phyloP scores from a whole-genome alignment of 23 tunicate genomes.

The Ascidia mentula region DNA sequence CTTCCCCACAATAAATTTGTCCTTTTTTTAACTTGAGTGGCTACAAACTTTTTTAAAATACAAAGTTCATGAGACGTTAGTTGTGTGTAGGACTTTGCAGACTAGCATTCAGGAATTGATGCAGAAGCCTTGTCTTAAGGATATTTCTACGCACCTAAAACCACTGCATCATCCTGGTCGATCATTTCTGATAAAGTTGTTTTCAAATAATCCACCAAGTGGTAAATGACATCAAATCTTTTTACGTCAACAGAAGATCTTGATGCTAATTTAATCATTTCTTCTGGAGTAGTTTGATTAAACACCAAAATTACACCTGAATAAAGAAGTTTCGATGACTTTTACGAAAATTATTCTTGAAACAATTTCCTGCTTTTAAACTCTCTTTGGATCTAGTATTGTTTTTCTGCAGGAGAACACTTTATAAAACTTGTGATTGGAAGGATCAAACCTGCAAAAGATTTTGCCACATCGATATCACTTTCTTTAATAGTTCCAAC shows the following conservation, averaged over 20 bases:
- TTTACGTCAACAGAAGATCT: conserved; percentile 21
- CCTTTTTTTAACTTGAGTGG: no score
- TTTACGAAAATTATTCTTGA: neutral
- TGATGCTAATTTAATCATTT: conserved; percentile 9
- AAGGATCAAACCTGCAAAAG: conserved; percentile 29
- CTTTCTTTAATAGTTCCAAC: conserved; percentile 35
- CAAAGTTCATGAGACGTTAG: no score
- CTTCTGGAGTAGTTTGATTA: conserved; percentile 34
- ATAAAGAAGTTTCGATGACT: neutral
- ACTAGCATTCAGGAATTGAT: no score
- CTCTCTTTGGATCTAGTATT: no score
- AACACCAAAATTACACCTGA: conserved; percentile 48
- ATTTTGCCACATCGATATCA: conserved; percentile 46
- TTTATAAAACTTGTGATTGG: no score
- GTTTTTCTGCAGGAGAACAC: no score
- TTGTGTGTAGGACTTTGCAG: no score
- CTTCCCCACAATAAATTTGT: no score
- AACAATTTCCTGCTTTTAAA: neutral
- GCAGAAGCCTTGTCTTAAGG: no score
- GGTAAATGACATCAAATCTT: conserved; percentile 56
- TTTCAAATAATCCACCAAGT: conserved; percentile 44
- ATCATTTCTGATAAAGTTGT: conserved; percentile 18
- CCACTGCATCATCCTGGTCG: conserved; percentile 14
- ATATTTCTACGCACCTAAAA: conserved; percentile 30
- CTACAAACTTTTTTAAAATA: no score